phyloP scores from a whole-genome alignment of 2,797 vertebrate species.

The Zenarchopterus dispar region DNA sequence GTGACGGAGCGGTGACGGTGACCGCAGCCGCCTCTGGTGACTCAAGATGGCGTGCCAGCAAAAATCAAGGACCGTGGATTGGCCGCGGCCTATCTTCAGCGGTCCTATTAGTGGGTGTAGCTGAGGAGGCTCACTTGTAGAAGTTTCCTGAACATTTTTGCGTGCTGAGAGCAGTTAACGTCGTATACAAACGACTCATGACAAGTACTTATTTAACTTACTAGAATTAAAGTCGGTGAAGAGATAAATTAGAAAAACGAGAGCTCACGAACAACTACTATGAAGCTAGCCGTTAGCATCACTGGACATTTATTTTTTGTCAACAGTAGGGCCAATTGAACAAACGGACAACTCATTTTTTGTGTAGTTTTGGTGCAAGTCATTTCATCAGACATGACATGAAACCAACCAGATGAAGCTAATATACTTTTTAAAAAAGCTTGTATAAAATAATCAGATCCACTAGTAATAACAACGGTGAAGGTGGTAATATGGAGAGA shows the following conservation, averaged over 20 bases:
- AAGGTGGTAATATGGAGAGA: no score
- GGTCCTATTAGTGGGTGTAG: not conserved
- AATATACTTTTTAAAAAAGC: no score
- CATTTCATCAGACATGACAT: no score
- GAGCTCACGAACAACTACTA: not conserved
- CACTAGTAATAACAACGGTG: no score
- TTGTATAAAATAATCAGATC: no score
- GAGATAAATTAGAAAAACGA: not conserved
- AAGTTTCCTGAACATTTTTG: slow-evolving; percentile 18
- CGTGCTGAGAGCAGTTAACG: not conserved
- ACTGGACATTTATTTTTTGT: not conserved
- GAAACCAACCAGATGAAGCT: no score
- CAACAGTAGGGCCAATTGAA: not conserved
- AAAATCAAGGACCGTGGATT: slow-evolving; percentile 58
- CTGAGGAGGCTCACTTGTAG: not conserved
- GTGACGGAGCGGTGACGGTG: slow-evolving; percentile 16
- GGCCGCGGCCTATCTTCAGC: slow-evolving; percentile 44
- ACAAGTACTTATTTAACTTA: not conserved
- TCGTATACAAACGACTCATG: not conserved
- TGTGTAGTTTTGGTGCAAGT: no score
- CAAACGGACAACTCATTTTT: no score
- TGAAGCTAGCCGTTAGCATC: slow-evolving; percentile 14
- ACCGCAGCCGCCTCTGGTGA: not conserved
- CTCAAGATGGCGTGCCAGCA: slow-evolving; percentile 19
- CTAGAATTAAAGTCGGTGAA: not conserved